Conservation (phyloP, 2,113 vertebrate species). For the Etheostoma spectabile region DNA sequence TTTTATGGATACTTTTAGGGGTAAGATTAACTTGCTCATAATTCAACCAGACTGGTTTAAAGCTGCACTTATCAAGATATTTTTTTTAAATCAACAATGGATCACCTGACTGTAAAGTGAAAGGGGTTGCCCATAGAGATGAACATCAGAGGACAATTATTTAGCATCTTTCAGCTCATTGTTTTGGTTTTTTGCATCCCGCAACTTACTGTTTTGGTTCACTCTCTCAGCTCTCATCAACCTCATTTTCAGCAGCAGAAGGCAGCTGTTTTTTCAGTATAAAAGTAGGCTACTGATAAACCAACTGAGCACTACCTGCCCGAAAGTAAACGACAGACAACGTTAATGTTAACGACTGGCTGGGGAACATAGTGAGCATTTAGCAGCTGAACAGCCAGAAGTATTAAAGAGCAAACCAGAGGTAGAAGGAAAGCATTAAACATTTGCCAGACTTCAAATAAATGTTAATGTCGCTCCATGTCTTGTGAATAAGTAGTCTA, state of each 20-base stretch:
- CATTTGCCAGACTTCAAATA: neutral
- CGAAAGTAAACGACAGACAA: neutral
- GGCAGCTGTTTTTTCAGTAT: neutral
- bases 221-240: neutral
- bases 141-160: neutral
- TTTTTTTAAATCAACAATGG: neutral
- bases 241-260: constrained; percentile 21
- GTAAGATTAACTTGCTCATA: constrained; percentile 9
- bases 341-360: neutral
- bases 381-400: neutral
- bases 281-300: neutral
- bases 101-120: neutral
- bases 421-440: neutral
- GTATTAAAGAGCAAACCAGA: constrained; percentile 1
- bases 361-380: neutral
- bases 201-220: too few species aligned
- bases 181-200: neutral
- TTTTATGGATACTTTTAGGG: constrained; percentile 12
- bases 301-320: neutral
- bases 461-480: neutral
- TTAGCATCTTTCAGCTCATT: constrained; percentile 10
- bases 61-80: neutral
- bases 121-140: neutral
- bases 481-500: neutral
- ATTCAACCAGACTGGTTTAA: constrained; percentile 1